phyloP scores from a whole-genome alignment of 35 echinoderm and acorn worm species.

The Ophioderma brevispina region DNA sequence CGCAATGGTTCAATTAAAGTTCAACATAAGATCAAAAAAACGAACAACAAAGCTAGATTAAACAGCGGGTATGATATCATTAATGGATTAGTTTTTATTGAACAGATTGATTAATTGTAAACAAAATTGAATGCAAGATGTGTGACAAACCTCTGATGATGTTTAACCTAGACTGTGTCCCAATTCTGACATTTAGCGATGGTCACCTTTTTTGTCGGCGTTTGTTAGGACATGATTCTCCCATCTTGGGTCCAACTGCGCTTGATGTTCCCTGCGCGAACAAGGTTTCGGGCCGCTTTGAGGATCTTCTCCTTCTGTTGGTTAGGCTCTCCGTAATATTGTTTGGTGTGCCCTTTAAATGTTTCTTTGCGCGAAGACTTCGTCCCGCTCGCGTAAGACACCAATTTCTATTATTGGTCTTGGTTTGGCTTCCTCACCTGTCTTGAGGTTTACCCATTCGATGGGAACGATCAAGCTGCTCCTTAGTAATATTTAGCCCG shows the following conservation, averaged over 20 bases:
- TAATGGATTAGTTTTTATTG: no score
- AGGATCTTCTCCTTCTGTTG: neutral
- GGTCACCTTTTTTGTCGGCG: neutral
- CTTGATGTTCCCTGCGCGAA: neutral
- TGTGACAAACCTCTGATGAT: no score
- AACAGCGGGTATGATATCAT: no score
- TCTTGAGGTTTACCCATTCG: constrained; percentile 20
- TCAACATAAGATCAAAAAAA: no score
- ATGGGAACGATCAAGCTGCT: constrained; percentile 45
- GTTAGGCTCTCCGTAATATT: neutral
- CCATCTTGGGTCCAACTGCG: neutral
- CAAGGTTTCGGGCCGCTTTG: neutral
- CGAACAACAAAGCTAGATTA: no score
- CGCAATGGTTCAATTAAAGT: no score
- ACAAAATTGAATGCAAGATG: no score
- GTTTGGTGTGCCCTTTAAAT: neutral
- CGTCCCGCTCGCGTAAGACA: neutral
- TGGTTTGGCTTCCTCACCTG: neutral
- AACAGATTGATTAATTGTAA: no score
- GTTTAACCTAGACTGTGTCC: neutral
- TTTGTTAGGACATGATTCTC: neutral
- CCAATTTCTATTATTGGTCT: neutral
- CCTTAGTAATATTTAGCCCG: neutral
- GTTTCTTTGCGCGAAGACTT: neutral
- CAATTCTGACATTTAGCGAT: neutral